Base-by-base conservation (phyloP, 2,113 vertebrate species). In the Cynocephalus volans region DNA sequence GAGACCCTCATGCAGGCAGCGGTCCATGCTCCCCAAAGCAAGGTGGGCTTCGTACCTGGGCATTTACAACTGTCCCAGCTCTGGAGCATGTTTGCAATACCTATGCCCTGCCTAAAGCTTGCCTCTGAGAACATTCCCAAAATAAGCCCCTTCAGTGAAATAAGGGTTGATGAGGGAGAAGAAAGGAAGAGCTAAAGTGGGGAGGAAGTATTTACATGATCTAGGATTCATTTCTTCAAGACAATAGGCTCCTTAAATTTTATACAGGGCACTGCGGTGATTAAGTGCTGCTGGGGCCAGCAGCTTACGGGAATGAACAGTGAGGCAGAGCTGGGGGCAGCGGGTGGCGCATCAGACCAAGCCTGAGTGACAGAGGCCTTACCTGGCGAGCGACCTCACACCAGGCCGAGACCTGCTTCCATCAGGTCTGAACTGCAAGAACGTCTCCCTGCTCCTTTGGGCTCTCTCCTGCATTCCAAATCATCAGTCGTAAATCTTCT, bases 51-150 rank as follows among this genome's bases (percentile, higher is more conserved):
- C 15, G 1, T 12, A 6, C 31, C 67, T 10, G 67, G 72, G 64
- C 9, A 26, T 28, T 50, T 24, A 17, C 48, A 19, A 2, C 24
- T 5, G 52, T 7, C 18, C 45, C 23, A 10, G n/a, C 11, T 76
- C 5, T 0, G 19, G 18, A 9, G 33, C 8, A 6, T 4, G 0
- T 19, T 8, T 5, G 58, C 18, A 24, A 6, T 6, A 5, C n/a
- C n/a, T 11, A 0, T 0, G 0, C 58, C 60, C 56, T 28, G 4
- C 83, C 65, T 54, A 7, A 60, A 50, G 65, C 31, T 72, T 60
- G 33, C 48, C 67, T 69, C 24, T 26, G 62, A 64, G 15, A 58
- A 5, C 1, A 0, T 8, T 50, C 36, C 72, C 31, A 62, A 88
- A 92, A 18, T 11, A 41, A 79, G 58, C 45, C 31, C 18, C 82